Evolutionary conservation across 2,113 vertebrate species (phyloP).

Genomic region (Martes martes): DNA sequence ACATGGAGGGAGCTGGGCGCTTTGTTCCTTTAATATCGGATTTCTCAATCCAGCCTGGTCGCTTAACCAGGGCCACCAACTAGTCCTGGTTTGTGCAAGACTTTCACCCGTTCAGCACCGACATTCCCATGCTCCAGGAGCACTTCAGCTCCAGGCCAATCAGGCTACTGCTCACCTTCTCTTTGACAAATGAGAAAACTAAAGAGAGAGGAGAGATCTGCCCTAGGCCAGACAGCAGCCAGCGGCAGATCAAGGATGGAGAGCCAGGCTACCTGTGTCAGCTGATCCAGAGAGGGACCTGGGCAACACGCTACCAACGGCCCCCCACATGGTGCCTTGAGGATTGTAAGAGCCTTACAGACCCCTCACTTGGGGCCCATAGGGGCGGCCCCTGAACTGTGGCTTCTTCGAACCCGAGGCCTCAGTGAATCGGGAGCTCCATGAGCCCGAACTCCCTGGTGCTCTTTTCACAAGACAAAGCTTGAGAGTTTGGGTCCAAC

Average conservation of each 20-base stretch:
- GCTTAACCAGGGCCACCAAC: background rate
- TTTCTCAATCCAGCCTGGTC: background rate
- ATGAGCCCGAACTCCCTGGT: background rate
- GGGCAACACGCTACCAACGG: fast-evolving
- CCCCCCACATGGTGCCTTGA: background rate
- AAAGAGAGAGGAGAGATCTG: background rate
- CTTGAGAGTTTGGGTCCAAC: background rate
- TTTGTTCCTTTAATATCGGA: background rate
- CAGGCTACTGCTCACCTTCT: background rate
- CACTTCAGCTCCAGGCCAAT: background rate
- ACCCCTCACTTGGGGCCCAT: background rate
- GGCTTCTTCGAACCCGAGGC: fast-evolving
- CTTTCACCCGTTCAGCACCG: background rate
- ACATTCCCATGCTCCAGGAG: background rate
- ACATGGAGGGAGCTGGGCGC: fast-evolving
- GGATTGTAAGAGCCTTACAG: background rate
- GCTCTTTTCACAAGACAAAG: background rate
- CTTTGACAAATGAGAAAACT: background rate
- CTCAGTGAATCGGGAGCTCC: background rate
- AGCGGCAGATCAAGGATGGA: background rate
- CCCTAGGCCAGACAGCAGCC: background rate
- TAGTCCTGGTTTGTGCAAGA: background rate
- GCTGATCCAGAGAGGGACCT: background rate
- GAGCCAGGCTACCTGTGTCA: background rate
- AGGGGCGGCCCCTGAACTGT: too few species aligned